Base-by-base conservation (phyloP, 1,140 invertebrate genomes). In the Sitobion miscanthi region DNA sequence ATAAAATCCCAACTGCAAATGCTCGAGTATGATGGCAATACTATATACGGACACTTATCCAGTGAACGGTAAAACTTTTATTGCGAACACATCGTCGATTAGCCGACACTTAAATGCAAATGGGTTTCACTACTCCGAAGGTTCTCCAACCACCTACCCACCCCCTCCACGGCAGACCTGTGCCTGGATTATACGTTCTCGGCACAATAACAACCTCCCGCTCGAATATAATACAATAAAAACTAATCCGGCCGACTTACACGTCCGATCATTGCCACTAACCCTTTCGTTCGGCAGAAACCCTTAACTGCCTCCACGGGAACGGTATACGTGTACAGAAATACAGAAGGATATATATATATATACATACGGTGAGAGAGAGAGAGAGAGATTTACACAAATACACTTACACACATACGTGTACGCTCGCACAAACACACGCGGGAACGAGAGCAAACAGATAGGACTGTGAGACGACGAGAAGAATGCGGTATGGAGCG, bases 41-140 rank as follows among this genome's bases (percentile, higher is more conserved):
- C n/a, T 11, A 52, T 82, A 82, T 30, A 57, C 21, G 1, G 35
- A 89, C 88, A 57, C 88, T 89, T 57, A 89, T 89, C 88, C 88
- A 11, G 20, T 25, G 88, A 57, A 57, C 52, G 21, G 88, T 57
- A 89, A 54, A 57, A 89, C 88, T 89, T 89, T 57, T 89, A 89
- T 89, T 89, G 88, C 88, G 35, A 57, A 89, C 88, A 57, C 52
- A 57, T 89, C 49, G 52, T 30, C 49, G 88, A 89, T 89, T 89
- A 89, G 88, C 52, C 52, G 52, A 89, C 52, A 57, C 88, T 89
- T 89, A 89, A 89, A 89, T 89, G 88, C 88, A 89, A 89, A 89
- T 89, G 52, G 88, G 88, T 57, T 89, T 54, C 47, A n/a, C 30
- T 52, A 11, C n/a, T 21, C 8, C 87, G 49, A 14, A 47, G 49